These are phyloP conservation scores for Dipodomys spectabilis DNA, from an alignment of 2,113 vertebrate genomes.

Conservation along the genomic window DNA sequence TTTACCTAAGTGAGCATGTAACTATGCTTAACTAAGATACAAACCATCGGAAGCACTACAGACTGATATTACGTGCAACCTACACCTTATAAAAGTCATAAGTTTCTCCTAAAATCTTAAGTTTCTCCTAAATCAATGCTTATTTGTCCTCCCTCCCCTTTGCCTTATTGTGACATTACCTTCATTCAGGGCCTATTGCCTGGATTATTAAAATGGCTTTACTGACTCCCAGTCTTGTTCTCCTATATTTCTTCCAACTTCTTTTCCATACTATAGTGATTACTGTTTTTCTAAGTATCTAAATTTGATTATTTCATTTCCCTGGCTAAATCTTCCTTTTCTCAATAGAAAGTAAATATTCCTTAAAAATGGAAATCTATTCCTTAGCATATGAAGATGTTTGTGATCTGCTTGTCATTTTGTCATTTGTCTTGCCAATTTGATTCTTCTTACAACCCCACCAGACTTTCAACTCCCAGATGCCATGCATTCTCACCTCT, in stretches of 20 bases:
- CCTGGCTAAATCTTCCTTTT: constrained; percentile 27
- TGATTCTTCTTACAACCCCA: neutral
- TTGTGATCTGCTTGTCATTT: neutral
- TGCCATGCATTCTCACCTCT: neutral
- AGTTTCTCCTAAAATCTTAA: constrained; percentile 38
- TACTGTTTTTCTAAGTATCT: constrained; percentile 20
- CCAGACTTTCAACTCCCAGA: neutral
- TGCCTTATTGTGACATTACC: neutral
- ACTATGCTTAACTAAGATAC: constrained; percentile 9
- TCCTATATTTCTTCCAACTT: constrained; percentile 15
- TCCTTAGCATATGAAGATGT: constrained; percentile 2
- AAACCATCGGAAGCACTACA: neutral
- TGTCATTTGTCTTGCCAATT: neutral
- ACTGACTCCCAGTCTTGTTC: neutral
- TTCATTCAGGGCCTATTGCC: neutral
- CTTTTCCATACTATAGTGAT: neutral
- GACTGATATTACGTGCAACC: neutral
- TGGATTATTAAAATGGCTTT: constrained; percentile 17
- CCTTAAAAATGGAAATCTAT: neutral
- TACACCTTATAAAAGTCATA: constrained; percentile 23
- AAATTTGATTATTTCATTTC: constrained; percentile 19
- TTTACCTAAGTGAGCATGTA: constrained; percentile 5
- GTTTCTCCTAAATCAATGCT: constrained; percentile 27
- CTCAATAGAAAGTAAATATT: neutral
- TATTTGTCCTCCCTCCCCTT: fast-evolving